Evolutionary conservation across 2,797 vertebrate genomes (phyloP), one percentile per base, ranked within the genome.

Genomic region (Neopelma chrysocephalum): DNA sequence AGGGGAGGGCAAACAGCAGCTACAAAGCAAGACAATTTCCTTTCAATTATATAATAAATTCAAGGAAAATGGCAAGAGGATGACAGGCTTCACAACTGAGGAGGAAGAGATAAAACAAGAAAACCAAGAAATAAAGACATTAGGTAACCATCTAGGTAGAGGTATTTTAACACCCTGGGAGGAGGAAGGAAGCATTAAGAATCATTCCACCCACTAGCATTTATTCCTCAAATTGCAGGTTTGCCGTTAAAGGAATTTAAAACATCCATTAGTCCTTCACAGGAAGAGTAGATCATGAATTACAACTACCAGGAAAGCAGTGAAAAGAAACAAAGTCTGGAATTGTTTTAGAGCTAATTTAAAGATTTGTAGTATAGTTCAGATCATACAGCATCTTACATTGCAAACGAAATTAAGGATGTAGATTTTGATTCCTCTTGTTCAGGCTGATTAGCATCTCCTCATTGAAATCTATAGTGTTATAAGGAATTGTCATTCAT

Each of bases 121-220:
- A 95, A 85, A 95, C 60, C 2, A 40, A 81, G 50, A 95, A 96
- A 97, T 96, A 95, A 96, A 97, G 96, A 97, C 71, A 70, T 97
- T 86, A 90, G 38, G 51, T 75, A 71, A 70, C 84, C 60, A 58
- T 88, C 51, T 83, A 94, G 66, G 23, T 38, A 89, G 71, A 96
- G n/a, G 62, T 34, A 71, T 89, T 48, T 70, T 93, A 90, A 84
- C 87, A 89, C 77, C 65, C 77, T 88, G 58, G 79, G 45, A 53
- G 84, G 91, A 95, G 81, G 85, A 96, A 96, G 95, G 90, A 96
- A 95, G 12, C 83, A 84, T 92, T 96, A 88, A 71, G 56, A 85
- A 92, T 68, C 60, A 87, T 80, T 94, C 82, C 62, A 65, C 70
- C 82, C 64, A 84, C 79, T 42, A 57, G 29, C n/a, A 82, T 62